phyloP scores from a whole-genome alignment of 2,113 vertebrate species.

The Rhombomys opimus region DNA sequence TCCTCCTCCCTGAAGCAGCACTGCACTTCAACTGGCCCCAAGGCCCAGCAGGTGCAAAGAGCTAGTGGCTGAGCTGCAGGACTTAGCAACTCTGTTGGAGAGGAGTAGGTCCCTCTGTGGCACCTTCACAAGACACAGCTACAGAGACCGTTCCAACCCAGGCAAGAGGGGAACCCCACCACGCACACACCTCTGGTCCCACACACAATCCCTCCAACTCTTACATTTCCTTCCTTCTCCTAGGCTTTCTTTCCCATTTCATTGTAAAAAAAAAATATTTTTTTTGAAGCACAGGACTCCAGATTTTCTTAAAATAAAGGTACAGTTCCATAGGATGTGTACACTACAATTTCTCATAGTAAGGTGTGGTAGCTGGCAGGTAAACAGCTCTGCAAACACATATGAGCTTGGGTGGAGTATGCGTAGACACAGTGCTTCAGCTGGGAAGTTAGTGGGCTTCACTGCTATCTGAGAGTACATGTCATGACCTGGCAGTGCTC shows the following conservation, averaged over 20 bases:
- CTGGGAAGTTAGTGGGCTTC: rapidly evolving
- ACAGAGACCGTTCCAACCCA: not conserved
- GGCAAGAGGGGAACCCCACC: no score
- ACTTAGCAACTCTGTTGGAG: not conserved
- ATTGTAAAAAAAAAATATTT: no score
- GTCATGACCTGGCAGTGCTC: rapidly evolving
- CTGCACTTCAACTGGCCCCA: rapidly evolving
- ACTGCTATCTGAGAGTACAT: no score
- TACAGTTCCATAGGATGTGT: rapidly evolving
- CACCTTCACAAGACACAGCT: not conserved
- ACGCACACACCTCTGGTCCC: no score
- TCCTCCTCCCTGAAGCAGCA: no score
- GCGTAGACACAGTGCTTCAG: not conserved
- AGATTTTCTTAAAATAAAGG: not conserved
- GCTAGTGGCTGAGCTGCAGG: not conserved
- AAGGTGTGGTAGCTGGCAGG: rapidly evolving
- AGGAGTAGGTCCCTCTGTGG: not conserved
- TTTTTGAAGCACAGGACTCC: not conserved
- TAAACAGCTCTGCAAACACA: no score
- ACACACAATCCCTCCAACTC: rapidly evolving
- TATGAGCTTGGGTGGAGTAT: rapidly evolving
- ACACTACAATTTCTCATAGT: not conserved
- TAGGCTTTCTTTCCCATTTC: not conserved
- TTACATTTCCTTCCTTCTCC: not conserved
- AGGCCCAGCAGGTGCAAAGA: not conserved